Conservation (phyloP, 2,797 vertebrate genomes). For the Cynodonichthys magdalenae region DNA sequence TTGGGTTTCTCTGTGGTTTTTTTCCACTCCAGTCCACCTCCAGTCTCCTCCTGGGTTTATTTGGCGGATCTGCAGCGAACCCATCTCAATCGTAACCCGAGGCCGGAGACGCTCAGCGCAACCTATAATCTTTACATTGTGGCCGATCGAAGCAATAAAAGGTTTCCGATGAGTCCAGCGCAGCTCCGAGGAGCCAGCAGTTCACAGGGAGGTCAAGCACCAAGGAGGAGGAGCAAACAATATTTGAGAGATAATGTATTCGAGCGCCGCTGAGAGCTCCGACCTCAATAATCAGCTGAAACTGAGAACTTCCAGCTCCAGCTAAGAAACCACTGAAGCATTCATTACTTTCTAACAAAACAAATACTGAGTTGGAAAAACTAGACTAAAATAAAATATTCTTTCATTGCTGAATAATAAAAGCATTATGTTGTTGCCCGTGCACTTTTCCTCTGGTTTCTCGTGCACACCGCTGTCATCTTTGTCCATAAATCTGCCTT, state of each 20-base stretch:
- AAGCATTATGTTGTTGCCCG: too few relatives aligned
- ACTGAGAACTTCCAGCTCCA: background rate
- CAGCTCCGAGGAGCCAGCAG: slow-evolving; percentile 54
- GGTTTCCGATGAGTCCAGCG: slow-evolving; percentile 76
- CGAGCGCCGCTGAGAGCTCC: slow-evolving; percentile 18
- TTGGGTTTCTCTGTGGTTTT: slow-evolving; percentile 21
- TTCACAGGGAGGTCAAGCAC: slow-evolving; percentile 69
- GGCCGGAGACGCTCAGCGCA: slow-evolving; percentile 72
- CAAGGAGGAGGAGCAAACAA: slow-evolving; percentile 14
- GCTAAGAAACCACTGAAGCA: background rate
- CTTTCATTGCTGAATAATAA: too few relatives aligned
- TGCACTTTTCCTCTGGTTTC: too few relatives aligned
- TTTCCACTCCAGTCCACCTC: slow-evolving; percentile 3
- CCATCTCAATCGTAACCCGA: slow-evolving; percentile 60
- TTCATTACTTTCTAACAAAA: too few relatives aligned
- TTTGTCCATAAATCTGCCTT: slow-evolving; percentile 1
- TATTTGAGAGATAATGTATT: slow-evolving; percentile 20
- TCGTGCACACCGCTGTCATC: slow-evolving; percentile 1
- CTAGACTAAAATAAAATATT: too few relatives aligned
- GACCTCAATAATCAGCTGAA: slow-evolving; percentile 19
- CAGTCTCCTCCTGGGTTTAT: slow-evolving; percentile 5
- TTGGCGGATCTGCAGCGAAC: slow-evolving; percentile 51
- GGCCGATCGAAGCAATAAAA: slow-evolving; percentile 64
- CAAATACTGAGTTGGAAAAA: too few relatives aligned
- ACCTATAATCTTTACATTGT: slow-evolving; percentile 74